Evolutionary conservation across 2,113 vertebrate species (phyloP).

Genomic region (Myotis brandtii): DNA sequence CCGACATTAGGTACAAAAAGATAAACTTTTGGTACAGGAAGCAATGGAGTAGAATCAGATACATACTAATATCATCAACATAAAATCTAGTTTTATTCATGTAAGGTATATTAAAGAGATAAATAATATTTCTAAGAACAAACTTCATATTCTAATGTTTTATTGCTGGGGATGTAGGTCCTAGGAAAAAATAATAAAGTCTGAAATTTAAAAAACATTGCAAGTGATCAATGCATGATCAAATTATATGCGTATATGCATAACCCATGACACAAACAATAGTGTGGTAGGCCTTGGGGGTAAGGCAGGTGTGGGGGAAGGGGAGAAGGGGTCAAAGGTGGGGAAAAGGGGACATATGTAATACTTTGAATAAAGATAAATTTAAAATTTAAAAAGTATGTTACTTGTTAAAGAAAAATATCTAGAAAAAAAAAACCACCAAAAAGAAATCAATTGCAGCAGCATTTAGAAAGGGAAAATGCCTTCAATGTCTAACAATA

Average conservation of each 20-base stretch:
- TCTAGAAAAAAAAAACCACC: no score
- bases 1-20: background rate
- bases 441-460: background rate
- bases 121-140: constrained; percentile 21
- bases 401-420: no score
- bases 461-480: background rate
- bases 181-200: constrained; percentile 34
- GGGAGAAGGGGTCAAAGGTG: no score
- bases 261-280: no score
- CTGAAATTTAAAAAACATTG: background rate
- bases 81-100: constrained; percentile 27
- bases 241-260: background rate
- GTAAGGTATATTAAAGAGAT: background rate
- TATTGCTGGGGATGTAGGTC: background rate
- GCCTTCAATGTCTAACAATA: background rate
- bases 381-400: no score
- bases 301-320: no score
- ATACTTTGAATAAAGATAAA: no score
- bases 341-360: no score
- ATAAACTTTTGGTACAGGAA: background rate
- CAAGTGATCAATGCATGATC: background rate
- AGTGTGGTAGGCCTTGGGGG: no score
- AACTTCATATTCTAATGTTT: background rate
- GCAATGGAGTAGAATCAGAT: background rate
- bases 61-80: background rate